Conservation (phyloP, 2,888 invertebrate species). For the Tricholauxania praeusta region DNA sequence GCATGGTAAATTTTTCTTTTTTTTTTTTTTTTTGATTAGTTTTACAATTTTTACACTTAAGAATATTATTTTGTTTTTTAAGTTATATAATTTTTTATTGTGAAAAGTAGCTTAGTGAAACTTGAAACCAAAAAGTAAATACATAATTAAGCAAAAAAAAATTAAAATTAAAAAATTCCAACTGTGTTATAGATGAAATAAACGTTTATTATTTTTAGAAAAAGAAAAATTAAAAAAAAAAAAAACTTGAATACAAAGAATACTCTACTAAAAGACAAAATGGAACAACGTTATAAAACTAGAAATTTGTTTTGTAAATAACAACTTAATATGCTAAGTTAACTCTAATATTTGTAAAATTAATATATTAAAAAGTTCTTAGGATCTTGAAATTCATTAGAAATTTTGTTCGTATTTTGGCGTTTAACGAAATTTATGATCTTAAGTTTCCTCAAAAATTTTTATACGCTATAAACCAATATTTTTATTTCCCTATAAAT, state of each 20-base stretch:
- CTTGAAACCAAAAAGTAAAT: background rate
- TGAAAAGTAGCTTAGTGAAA: conserved; percentile 17
- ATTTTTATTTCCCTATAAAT: background rate
- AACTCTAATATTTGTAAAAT: no score
- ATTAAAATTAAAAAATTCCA: conserved; percentile 34
- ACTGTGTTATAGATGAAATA: conserved; percentile 40
- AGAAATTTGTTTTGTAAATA: no score
- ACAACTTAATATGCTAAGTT: no score
- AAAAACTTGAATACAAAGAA: background rate
- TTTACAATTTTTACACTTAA: conserved; percentile 12
- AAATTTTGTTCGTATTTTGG: no score
- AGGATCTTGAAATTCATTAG: no score
- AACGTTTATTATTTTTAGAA: conserved; percentile 20
- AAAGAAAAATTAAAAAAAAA: conserved; percentile 9
- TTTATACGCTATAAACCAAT: no score
- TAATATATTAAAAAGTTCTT: no score
- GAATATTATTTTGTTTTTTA: conserved; percentile 8
- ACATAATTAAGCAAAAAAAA: conserved; percentile 19
- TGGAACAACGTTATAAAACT: background rate
- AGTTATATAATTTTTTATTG: conserved; percentile 18
- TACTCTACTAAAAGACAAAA: no score
- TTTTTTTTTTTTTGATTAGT: conserved; percentile 14
- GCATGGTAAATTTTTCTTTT: background rate
- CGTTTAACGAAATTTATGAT: no score
- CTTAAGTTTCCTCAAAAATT: no score